Base-by-base conservation (phyloP, 1,140 invertebrate species). In the Lanistes nyassanus region DNA sequence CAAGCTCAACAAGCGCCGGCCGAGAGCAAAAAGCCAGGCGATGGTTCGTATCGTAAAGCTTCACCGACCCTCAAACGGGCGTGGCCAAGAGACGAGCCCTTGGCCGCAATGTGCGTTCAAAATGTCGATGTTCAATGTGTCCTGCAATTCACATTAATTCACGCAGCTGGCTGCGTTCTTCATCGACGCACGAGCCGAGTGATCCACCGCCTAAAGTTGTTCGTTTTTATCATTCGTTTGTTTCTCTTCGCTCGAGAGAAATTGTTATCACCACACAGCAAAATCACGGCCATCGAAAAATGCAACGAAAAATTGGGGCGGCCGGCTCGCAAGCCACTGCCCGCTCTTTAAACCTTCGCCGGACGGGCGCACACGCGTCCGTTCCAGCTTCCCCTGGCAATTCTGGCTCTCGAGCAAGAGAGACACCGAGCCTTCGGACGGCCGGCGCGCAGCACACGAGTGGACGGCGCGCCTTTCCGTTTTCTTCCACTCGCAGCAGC, bases 121-220 rank as follows among this genome's bases (percentile, higher is more conserved):
- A 92, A 91, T 91, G 91, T 94, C 92, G 92, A 93, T 93, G 93
- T 92, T 94, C 93, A 88, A 92, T 92, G 92, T 93, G 92, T 93
- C 91, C 92, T 94, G 93, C 93, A 94, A 92, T 94, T 94, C 92
- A 93, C 93, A 94, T 91, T 91, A 92, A 90, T 90, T 92, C 91
- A 91, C 93, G 92, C 93, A 94, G 90, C 93, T 94, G 80, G 89
- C 89, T 94, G 92, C 93, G 93, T 93, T 94, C 80, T 94, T 94
- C 93, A 94, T 94, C 93, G 93, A 94, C 90, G 89, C 92, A 91
- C 91, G 92, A 94, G 91, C 92, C 92, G 89, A 94, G 92, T 93
- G 93, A 94, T 94, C 89, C 90, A 90, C 89, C 90, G 89, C 85
- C 82, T 82, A 86, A 85, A 84, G 84, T 90, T 82, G 77, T 88